Conservation (phyloP, 2,888 invertebrate species). For the Thera britannica region DNA sequence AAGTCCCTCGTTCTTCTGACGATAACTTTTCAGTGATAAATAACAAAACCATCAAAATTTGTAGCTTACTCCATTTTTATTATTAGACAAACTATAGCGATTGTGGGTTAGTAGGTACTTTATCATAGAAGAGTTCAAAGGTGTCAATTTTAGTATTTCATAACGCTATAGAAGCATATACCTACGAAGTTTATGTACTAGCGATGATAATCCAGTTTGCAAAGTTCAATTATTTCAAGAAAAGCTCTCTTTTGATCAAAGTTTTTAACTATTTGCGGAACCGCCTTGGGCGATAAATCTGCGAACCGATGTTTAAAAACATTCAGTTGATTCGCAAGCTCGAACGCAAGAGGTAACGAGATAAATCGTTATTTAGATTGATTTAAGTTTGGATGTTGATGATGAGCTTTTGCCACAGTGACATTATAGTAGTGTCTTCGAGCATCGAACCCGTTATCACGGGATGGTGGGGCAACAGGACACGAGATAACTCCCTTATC, state of each 20-base stretch:
- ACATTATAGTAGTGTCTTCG: conserved; percentile 19
- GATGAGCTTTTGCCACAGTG: neutral
- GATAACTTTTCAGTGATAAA: conserved; percentile 18
- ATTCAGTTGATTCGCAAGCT: too few species aligned
- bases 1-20: conserved; percentile 14
- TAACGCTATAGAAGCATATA: neutral
- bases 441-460: conserved; percentile 64
- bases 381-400: neutral
- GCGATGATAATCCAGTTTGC: too few species aligned
- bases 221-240: too few species aligned
- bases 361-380: too few species aligned
- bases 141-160: neutral
- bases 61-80: conserved; percentile 9
- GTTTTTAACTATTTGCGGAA: neutral
- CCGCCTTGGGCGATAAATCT: too few species aligned
- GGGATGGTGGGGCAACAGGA: conserved; percentile 67
- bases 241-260: neutral
- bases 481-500: conserved; percentile 54
- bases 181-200: too few species aligned
- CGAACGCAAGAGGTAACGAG: too few species aligned
- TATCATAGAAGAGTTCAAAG: conserved; percentile 21
- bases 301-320: too few species aligned
- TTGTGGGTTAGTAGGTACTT: conserved; percentile 1
- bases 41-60: conserved; percentile 24
- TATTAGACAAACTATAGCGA: conserved; percentile 9